Base-by-base conservation (phyloP, 2,113 vertebrate genomes). In the Ovis canadensis region DNA sequence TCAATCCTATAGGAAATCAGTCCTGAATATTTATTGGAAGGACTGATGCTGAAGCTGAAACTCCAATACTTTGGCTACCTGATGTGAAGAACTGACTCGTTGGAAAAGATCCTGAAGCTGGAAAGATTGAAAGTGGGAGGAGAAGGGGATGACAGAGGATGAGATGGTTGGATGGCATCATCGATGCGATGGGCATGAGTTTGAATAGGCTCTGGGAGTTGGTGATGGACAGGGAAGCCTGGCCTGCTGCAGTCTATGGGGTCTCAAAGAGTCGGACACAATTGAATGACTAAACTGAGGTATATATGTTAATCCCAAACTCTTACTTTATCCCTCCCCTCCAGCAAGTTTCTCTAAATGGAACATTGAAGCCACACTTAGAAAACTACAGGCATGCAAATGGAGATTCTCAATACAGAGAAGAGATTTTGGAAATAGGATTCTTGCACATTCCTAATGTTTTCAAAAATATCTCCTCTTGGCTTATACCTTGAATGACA, bases 401-500 rank as follows among this genome's bases (percentile, higher is more conserved):
- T 78, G 48, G 80, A 55, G 55, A 85, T 40, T 91, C 52, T 95
- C n/a, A 78, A 54, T 71, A 82, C 15, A 88, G 54, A 52, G 48
- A 23, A 48, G n/a, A 31, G 93, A 94, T 97, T 97, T 97, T 96
- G 71, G 80, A 96, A 94, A 83, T 36, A 92, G 19, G 50, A 33
- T 91, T 80, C 89, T 94, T 93, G 64, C 33, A 96, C 19, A 84
- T 94, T 90, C 29, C 50, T 83, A 81, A 82, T 87, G 81, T 81
- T 77, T 94, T 86, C 43, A 40, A 57, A 98, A 94, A 48, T 48
- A 96, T 77, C 48, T 98, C 97, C 71, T 96, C 80, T 91, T 96
- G 92, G 89, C 89, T 94, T 96, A 43, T 93, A 94, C 80, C 71
- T 96, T 74, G 59, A 93, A 88, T 83, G 50, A 82, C 90, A 84